Percentiles rank a stretch among this genome's conserved stretches.
Evolutionary conservation across 2,113 vertebrate genomes (phyloP).

Genomic region (Notothenia coriiceps): DNA sequence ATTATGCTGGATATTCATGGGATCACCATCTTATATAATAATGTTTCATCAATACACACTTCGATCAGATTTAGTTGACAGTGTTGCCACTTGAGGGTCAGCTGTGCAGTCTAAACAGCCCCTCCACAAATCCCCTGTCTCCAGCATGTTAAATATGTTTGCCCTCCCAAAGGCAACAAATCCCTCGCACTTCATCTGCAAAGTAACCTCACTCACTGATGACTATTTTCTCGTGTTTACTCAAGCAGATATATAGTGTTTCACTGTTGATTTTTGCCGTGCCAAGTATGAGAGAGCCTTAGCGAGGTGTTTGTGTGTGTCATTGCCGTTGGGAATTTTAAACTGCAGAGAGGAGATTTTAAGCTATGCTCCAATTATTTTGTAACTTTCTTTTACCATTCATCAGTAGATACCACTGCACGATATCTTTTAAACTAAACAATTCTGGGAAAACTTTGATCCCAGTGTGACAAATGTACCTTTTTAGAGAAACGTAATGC

Average conservation of each 20-base stretch:
- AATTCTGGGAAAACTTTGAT: constrained; percentile 3
- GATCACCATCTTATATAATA: neutral
- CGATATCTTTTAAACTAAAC: constrained; percentile 3
- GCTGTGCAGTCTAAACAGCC: constrained; percentile 69
- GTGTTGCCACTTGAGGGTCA: constrained; percentile 34
- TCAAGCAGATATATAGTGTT: constrained; percentile 59
- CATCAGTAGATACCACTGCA: constrained; percentile 3
- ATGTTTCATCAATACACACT: neutral
- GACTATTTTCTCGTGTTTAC: constrained; percentile 64
- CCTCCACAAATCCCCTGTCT: constrained; percentile 46
- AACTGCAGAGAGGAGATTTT: constrained; percentile 26
- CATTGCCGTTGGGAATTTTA: constrained; percentile 15
- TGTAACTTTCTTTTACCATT: constrained; percentile 9
- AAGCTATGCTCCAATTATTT: constrained; percentile 17
- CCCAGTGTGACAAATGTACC: constrained; percentile 11
- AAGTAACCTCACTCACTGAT: constrained; percentile 40
- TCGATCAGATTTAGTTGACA: neutral
- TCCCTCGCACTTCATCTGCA: constrained; percentile 65
- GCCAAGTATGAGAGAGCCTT: constrained; percentile 47
- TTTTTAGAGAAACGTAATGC: neutral
- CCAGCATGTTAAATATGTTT: constrained; percentile 59
- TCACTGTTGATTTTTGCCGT: constrained; percentile 63
- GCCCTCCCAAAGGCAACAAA: constrained; percentile 57
- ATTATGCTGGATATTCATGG: neutral
- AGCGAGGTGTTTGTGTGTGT: constrained; percentile 50